These are phyloP conservation scores for Arvicanthis niloticus DNA, from an alignment of 2,113 vertebrate genomes.

Conservation along the genomic window DNA sequence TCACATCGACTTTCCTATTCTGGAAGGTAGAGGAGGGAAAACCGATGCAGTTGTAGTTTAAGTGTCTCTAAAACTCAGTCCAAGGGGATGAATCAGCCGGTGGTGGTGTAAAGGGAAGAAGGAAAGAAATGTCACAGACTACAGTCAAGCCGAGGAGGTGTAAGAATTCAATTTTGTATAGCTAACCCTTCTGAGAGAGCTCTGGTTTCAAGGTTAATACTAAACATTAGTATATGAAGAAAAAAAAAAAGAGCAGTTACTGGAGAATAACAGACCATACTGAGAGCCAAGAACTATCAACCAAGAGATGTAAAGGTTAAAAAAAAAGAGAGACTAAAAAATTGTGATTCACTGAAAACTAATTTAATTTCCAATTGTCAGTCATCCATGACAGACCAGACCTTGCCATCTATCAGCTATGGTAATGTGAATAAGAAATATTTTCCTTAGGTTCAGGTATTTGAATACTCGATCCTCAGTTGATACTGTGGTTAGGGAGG, in stretches of 20 bases:
- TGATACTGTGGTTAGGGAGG: too few relatives aligned
- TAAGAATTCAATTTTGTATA: background rate
- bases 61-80: background rate
- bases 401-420: background rate
- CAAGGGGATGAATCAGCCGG: conserved; percentile 21
- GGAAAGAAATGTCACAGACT: background rate
- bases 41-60: background rate
- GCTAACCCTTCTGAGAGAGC: background rate
- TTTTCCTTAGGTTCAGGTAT: background rate
- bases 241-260: conserved; percentile 61
- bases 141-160: background rate
- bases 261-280: conserved; percentile 61
- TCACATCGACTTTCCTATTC: background rate
- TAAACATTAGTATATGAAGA: background rate
- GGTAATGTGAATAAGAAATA: background rate
- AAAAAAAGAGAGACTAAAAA: conserved; percentile 23
- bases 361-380: background rate
- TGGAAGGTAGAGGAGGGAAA: background rate
- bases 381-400: background rate
- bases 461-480: background rate
- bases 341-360: background rate
- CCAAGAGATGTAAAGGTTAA: background rate
- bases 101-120: background rate
- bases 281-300: background rate
- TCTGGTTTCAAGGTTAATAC: conserved; percentile 50